Base-by-base conservation (phyloP, 2,113 vertebrate species). In the Paradoxurus hermaphroditus region DNA sequence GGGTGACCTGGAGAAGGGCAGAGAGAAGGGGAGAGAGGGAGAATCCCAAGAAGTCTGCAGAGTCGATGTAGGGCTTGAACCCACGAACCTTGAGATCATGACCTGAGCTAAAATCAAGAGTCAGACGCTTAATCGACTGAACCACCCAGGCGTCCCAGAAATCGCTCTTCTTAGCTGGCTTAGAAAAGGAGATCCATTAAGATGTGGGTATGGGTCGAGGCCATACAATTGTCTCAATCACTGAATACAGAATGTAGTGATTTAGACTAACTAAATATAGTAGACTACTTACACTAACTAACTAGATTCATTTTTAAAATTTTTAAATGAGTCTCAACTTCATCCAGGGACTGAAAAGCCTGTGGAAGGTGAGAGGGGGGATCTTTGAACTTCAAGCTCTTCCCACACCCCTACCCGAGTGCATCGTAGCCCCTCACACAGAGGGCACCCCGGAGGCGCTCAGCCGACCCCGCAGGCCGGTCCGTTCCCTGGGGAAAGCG, bases 361-460 rank as follows among this genome's bases (percentile, higher is more conserved):
- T 51, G 11, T 25, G 36, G 67, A 88, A 92, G 81, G 36, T 11
- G 2, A 56, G 31, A 9, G 4, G n/a, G 21, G 15, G 31, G n/a
- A 7, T 39, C 39, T 41, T 31, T 51, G n/a, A 51, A 62, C 4
- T 1, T 21, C 27, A n/a, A 4, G 67, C 36, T 59, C 75, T 70
- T 56, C 15, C 75, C 1, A 27, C 16, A 5, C 21, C 39, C 73
- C 34, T 1, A 34, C 36, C 31, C 51, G 29, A 39, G 46, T 31
- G 59, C 5, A 31, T 36, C 41, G 0, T 65, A 5, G 12, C 9
- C 9, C 39, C 34, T 34, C 16, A 6, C 39, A 11, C 81, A 8
- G 16, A 36, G n/a, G 31, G 4, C 7, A 9, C 18, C 3, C 16
- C 0, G 34, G 65, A 68, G 44, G 34, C 1, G 0, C 25, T 29